Percentiles rank a stretch among this genome's conserved stretches.
Evolutionary conservation across 2,797 vertebrate species (phyloP).

Genomic region (Coreius guichenoti): DNA sequence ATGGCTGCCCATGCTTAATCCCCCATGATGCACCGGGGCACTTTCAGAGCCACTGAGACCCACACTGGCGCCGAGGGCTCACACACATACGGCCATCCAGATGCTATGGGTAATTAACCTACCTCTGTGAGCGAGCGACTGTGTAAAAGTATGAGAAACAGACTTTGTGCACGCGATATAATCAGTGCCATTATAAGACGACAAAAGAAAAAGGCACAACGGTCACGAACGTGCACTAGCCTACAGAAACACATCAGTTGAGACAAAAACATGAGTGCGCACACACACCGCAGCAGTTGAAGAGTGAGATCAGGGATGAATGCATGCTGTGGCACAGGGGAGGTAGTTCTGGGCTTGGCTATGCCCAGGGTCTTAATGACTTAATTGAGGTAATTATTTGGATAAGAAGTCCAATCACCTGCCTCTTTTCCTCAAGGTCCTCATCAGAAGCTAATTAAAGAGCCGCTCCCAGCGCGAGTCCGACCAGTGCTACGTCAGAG

Average conservation of each 20-base stretch:
- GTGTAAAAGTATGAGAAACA: conserved; percentile 38
- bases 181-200: conserved; percentile 21
- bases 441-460: conserved; percentile 82
- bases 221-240: conserved; percentile 24
- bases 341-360: conserved; percentile 69
- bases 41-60: conserved; percentile 60
- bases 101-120: conserved; percentile 63
- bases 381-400: conserved; percentile 83
- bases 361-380: conserved; percentile 74
- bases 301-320: conserved; percentile 61
- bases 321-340: conserved; percentile 75
- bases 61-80: conserved; percentile 55
- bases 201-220: conserved; percentile 41
- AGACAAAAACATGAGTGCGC: conserved; percentile 39
- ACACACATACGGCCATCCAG: conserved; percentile 63
- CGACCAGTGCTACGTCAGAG: conserved; percentile 56
- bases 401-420: conserved; percentile 82
- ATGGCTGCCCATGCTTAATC: conserved; percentile 55
- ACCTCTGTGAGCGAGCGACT: conserved; percentile 41
- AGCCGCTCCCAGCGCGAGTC: conserved; percentile 75
- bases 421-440: conserved; percentile 78
- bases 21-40: conserved; percentile 63
- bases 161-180: conserved; percentile 19
- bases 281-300: conserved; percentile 25
- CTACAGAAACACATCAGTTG: conserved; percentile 31